Conservation (phyloP, 2,113 vertebrate genomes). For the Tympanuchus pallidicinctus region DNA sequence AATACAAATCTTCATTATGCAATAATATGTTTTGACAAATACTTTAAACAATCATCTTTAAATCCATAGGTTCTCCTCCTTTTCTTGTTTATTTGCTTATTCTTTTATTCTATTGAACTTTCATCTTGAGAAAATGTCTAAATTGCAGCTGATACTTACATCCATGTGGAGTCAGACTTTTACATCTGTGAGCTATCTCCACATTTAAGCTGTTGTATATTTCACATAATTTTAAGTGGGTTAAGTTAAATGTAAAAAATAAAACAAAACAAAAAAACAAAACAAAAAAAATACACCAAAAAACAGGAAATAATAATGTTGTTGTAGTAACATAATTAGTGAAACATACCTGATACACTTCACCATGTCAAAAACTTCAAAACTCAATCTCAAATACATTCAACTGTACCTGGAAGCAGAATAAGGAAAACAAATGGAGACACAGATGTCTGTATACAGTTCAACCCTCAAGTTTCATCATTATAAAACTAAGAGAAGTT, state of each 20-base stretch:
- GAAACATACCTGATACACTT: not conserved
- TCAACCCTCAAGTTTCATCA: not conserved
- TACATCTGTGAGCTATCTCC: not conserved
- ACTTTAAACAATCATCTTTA: not conserved
- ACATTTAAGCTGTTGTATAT: not conserved
- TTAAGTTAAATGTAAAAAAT: not conserved
- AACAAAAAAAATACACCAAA: not conserved
- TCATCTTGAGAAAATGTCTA: not conserved
- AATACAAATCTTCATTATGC: not conserved
- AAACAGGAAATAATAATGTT: not conserved
- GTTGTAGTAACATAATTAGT: not conserved
- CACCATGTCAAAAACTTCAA: not conserved
- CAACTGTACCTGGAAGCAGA: not conserved
- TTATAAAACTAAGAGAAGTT: not conserved
- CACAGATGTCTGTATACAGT: rapidly evolving
- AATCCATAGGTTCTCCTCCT: not conserved
- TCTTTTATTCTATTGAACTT: not conserved
- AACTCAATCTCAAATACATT: not conserved
- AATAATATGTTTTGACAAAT: not conserved
- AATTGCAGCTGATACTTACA: not conserved
- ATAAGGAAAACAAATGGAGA: not conserved
- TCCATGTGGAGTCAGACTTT: not conserved
- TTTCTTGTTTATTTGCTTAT: not conserved
- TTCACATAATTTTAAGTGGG: not conserved
- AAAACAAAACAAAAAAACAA: not conserved